These are phyloP conservation scores for Columbina picui DNA, from an alignment of 2,113 vertebrate genomes.

Conservation along the genomic window DNA sequence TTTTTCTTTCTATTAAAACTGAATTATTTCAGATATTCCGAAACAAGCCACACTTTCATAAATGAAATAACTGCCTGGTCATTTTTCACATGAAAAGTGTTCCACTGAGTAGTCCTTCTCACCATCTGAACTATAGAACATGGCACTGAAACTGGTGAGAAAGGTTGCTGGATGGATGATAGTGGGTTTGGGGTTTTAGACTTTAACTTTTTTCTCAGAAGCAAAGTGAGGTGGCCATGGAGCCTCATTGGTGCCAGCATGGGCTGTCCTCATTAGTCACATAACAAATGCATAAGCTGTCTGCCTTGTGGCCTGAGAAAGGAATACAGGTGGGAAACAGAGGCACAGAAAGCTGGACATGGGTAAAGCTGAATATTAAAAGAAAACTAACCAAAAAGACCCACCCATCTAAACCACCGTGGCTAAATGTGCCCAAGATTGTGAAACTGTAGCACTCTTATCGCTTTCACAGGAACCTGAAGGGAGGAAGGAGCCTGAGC, in stretches of 20 bases:
- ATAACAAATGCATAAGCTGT: neutral
- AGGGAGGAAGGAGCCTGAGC: neutral
- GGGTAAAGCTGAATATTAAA: neutral
- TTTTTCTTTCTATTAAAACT: conserved; percentile 44
- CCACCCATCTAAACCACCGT: neutral
- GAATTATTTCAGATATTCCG: conserved; percentile 23
- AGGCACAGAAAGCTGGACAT: neutral
- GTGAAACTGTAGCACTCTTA: neutral
- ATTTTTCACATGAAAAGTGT: conserved; percentile 19
- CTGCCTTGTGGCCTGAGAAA: neutral
- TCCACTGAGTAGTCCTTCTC: neutral
- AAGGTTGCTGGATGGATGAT: neutral
- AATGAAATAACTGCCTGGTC: neutral
- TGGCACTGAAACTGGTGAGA: neutral
- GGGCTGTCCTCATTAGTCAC: neutral
- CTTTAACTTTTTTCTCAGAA: neutral
- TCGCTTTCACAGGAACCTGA: neutral
- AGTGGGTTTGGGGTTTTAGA: neutral
- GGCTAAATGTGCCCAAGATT: neutral
- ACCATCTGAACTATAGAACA: neutral
- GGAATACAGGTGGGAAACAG: neutral
- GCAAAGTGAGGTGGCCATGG: neutral
- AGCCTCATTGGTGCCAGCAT: neutral
- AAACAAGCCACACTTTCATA: conserved; percentile 15
- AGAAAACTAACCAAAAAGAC: neutral